phyloP scores from a whole-genome alignment of 1,140 invertebrate genomes.

The Apis cerana region DNA sequence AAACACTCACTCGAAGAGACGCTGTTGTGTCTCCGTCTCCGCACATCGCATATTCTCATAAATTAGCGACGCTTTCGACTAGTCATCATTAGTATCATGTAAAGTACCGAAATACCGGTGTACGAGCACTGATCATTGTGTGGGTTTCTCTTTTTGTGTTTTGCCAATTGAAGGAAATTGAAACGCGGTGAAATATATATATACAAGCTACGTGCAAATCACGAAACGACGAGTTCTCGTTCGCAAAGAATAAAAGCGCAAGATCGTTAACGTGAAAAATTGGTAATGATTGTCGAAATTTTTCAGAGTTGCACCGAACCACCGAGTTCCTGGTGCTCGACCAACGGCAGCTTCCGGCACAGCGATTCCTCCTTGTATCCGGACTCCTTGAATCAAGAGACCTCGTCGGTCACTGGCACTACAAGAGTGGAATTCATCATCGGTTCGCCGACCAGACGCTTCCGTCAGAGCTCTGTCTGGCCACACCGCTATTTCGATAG shows the following conservation, averaged over 20 bases:
- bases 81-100: conserved; percentile 5
- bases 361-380: conserved; percentile 77
- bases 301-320: conserved; percentile 76
- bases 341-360: conserved; percentile 68
- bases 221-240: not conserved
- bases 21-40: no score
- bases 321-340: conserved; percentile 79
- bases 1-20: no score
- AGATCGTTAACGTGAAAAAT: not conserved
- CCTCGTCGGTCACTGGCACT: conserved; percentile 71
- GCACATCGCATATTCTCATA: not conserved
- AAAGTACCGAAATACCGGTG: conserved; percentile 8
- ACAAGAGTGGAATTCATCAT: conserved; percentile 78
- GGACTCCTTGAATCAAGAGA: conserved; percentile 78
- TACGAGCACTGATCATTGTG: conserved; percentile 33
- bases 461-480: conserved; percentile 69
- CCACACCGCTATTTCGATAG: conserved; percentile 81
- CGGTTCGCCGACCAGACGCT: conserved; percentile 75
- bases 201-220: conserved; percentile 18
- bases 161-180: conserved; percentile 14
- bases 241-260: not conserved
- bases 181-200: conserved; percentile 1
- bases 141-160: conserved; percentile 6
- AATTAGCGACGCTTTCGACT: conserved; percentile 1
- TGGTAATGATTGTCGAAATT: not conserved